Conservation (phyloP, 1,140 invertebrate species). For the Sinonovacula constricta region DNA sequence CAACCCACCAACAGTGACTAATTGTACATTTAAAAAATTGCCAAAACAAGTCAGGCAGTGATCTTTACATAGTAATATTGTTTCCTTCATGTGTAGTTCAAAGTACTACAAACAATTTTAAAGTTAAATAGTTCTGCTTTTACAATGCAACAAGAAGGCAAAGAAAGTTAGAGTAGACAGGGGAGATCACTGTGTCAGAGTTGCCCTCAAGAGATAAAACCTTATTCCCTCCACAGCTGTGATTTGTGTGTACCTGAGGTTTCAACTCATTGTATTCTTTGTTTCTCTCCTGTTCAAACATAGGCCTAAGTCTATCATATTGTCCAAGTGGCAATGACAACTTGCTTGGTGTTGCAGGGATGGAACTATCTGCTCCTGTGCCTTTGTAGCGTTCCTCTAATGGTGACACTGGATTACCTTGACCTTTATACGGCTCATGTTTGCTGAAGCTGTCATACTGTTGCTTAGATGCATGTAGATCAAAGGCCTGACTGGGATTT, state of each 20-base stretch:
- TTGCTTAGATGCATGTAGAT: background rate
- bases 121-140: background rate
- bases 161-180: background rate
- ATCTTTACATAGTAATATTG: background rate
- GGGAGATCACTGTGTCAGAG: background rate
- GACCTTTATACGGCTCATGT: background rate
- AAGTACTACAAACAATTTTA: background rate
- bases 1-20: too few relatives aligned
- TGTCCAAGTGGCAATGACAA: slow-evolving; percentile 43
- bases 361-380: background rate
- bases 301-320: slow-evolving; percentile 38
- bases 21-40: too few relatives aligned
- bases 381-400: slow-evolving; percentile 7
- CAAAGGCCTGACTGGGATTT: background rate
- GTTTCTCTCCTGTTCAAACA: slow-evolving; percentile 43
- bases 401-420: slow-evolving; percentile 5
- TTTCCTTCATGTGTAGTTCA: background rate
- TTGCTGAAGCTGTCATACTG: background rate
- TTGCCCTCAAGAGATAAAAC: background rate
- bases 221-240: too few relatives aligned
- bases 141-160: background rate
- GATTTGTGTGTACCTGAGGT: too few relatives aligned
- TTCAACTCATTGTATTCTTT: slow-evolving; percentile 32
- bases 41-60: too few relatives aligned
- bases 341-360: slow-evolving; percentile 40